Evolutionary conservation across 2,113 vertebrate genomes (phyloP).

Genomic region (Pan paniscus): DNA sequence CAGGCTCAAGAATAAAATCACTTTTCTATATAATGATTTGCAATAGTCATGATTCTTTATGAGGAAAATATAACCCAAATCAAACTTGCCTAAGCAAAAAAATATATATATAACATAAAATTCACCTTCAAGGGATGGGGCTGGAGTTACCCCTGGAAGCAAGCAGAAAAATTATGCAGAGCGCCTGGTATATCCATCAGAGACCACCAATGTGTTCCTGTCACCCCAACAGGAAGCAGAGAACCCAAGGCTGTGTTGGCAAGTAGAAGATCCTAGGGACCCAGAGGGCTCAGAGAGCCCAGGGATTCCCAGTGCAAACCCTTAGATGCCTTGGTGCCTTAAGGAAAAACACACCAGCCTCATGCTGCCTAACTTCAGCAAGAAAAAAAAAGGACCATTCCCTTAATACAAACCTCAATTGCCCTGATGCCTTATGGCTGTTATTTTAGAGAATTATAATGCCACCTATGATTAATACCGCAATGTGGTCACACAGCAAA

Average conservation of each 20-base stretch:
- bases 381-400: background rate
- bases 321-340: background rate
- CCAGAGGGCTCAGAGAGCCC: background rate
- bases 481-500: background rate
- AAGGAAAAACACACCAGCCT: background rate
- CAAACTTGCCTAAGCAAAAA: background rate
- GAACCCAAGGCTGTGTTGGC: background rate
- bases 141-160: background rate
- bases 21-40: background rate
- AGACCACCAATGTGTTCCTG: background rate
- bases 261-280: background rate
- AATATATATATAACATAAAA: background rate
- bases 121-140: background rate
- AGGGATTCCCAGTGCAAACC: background rate
- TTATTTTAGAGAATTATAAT: background rate
- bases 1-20: background rate
- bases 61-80: constrained; percentile 19
- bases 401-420: background rate
- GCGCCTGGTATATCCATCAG: background rate
- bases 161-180: background rate
- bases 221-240: background rate
- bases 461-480: background rate
- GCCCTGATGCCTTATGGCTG: background rate
- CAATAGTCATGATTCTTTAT: background rate
- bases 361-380: background rate